Evolutionary conservation across 2,113 vertebrate species (phyloP).

Genomic region (Stomatorhinus ivindoensis): DNA sequence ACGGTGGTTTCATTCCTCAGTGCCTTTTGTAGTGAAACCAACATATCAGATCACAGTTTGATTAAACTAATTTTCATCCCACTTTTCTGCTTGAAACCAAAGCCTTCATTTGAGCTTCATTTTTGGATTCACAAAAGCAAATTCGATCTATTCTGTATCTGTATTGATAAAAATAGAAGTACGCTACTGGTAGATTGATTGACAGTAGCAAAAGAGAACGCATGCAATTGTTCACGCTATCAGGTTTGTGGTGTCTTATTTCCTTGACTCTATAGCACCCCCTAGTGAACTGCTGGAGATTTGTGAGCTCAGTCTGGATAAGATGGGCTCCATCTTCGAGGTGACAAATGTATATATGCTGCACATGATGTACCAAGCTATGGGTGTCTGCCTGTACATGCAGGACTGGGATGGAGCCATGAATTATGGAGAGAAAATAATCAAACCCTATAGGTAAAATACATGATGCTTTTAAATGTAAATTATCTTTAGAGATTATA

Average conservation of each 20-base stretch:
- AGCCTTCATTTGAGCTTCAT: background rate
- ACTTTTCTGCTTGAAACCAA: background rate
- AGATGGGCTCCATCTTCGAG: slow-evolving; percentile 85
- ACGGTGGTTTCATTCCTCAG: background rate
- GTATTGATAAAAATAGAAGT: background rate
- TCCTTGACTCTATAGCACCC: slow-evolving; percentile 74
- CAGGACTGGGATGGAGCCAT: slow-evolving; percentile 95
- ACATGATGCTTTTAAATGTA: background rate
- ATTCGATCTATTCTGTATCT: background rate
- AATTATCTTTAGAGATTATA: background rate
- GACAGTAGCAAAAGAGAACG: background rate
- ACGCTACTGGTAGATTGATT: background rate
- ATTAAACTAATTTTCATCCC: background rate
- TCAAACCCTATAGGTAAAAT: slow-evolving; percentile 70
- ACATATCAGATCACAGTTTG: background rate
- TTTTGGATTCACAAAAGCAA: background rate
- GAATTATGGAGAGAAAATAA: slow-evolving; percentile 85
- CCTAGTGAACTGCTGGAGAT: slow-evolving; percentile 91
- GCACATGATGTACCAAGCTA: slow-evolving; percentile 99
- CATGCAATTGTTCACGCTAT: background rate
- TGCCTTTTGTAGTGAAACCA: background rate
- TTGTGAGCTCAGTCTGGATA: slow-evolving; percentile 89
- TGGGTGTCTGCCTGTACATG: slow-evolving; percentile 95
- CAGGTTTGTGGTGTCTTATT: slow-evolving; percentile 11
- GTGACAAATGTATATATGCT: slow-evolving; percentile 94